phyloP scores from a whole-genome alignment of 2,113 vertebrate genomes.

The Corythaixoides concolor region DNA sequence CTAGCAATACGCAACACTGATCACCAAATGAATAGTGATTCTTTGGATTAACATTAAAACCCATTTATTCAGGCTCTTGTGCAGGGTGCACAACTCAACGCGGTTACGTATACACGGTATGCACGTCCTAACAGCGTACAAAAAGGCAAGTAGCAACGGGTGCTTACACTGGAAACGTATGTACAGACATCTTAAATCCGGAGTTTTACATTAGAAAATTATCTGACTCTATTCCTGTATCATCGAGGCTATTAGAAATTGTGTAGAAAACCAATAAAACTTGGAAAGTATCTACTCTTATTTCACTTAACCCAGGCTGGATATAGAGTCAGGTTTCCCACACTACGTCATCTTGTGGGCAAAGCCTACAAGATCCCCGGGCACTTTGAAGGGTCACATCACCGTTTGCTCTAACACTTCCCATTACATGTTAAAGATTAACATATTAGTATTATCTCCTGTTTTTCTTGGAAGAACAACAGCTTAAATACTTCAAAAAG shows the following conservation, averaged over 20 bases:
- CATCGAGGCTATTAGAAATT: slow-evolving; percentile 7
- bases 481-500: slow-evolving; percentile 14
- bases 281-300: slow-evolving; percentile 19
- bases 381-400: background rate
- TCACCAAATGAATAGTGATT: slow-evolving; percentile 3
- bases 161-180: slow-evolving; percentile 17
- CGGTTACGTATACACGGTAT: slow-evolving; percentile 38
- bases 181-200: background rate
- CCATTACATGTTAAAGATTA: slow-evolving; percentile 1
- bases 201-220: slow-evolving; percentile 43
- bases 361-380: slow-evolving; percentile 18
- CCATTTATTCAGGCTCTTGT: slow-evolving; percentile 77
- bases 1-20: background rate
- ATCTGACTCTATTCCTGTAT: background rate
- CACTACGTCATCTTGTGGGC: background rate
- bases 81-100: slow-evolving; percentile 20
- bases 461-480: slow-evolving; percentile 2
- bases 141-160: slow-evolving; percentile 1
- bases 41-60: slow-evolving; percentile 13
- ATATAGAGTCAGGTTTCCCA: background rate
- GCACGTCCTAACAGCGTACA: slow-evolving; percentile 33
- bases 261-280: slow-evolving; percentile 65
- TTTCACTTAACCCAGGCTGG: background rate
- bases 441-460: background rate
- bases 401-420: background rate